Conservation (phyloP, 1,140 invertebrate species). For the Danaus plexippus region DNA sequence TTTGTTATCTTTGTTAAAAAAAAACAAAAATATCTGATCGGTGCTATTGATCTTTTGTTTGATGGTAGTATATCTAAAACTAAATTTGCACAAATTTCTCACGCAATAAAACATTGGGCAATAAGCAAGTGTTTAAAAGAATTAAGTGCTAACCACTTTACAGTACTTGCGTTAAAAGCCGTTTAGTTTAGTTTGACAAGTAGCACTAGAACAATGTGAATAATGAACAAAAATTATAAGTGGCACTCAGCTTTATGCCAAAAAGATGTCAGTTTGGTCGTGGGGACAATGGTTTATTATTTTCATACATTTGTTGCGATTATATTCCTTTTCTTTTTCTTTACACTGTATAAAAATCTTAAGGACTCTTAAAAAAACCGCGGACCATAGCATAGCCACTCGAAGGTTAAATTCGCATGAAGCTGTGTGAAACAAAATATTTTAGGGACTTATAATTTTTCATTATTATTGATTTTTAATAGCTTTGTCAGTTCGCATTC, state of each 20-base stretch:
- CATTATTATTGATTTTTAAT: too few species aligned
- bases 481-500: too few species aligned
- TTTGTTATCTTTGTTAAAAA: too few species aligned
- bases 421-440: slow-evolving; percentile 31
- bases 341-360: slow-evolving; percentile 33
- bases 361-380: slow-evolving; percentile 44
- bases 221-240: slow-evolving; percentile 54
- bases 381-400: slow-evolving; percentile 35
- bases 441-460: neutral
- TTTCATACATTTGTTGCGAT: slow-evolving; percentile 59
- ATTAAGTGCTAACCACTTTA: slow-evolving; percentile 41
- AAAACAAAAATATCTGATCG: too few species aligned
- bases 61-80: too few species aligned
- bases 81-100: slow-evolving; percentile 17
- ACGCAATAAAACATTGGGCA: slow-evolving; percentile 26
- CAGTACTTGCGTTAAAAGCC: slow-evolving; percentile 41
- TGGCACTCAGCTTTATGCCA: slow-evolving; percentile 50
- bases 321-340: slow-evolving; percentile 55
- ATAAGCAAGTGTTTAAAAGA: slow-evolving; percentile 38
- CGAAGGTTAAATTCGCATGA: slow-evolving; percentile 38
- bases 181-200: slow-evolving; percentile 41
- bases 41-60: too few species aligned
- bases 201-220: slow-evolving; percentile 51
- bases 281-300: slow-evolving; percentile 48
- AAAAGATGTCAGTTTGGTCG: slow-evolving; percentile 54